These are phyloP conservation scores for Drosophila kanekoi DNA, from an alignment of 2,888 invertebrate species.

Conservation along the genomic window DNA sequence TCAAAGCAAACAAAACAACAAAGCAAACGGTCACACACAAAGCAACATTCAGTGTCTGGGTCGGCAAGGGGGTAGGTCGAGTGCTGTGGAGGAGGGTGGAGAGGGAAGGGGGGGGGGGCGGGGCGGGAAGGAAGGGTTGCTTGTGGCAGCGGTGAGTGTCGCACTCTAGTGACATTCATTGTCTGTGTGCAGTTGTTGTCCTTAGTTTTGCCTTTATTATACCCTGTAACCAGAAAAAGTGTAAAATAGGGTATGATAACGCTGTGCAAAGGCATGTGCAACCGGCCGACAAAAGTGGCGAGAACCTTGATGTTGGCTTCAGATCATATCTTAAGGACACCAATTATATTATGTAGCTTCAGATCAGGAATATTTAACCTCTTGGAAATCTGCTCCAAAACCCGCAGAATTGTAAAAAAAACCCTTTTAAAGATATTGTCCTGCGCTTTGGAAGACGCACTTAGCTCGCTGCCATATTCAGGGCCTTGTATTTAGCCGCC, in stretches of 20 bases:
- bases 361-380: too few species aligned
- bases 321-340: too few species aligned
- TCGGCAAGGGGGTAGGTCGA: too few species aligned
- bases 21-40: conserved; percentile 35
- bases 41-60: conserved; percentile 28
- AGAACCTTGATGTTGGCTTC: too few species aligned
- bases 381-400: too few species aligned
- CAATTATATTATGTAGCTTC: too few species aligned
- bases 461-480: too few species aligned
- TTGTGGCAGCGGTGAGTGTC: background rate
- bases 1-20: conserved; percentile 51
- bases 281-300: too few species aligned
- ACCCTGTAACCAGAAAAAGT: background rate
- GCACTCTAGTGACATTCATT: conserved; percentile 50
- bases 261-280: background rate
- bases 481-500: too few species aligned
- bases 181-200: conserved; percentile 40
- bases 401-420: too few species aligned
- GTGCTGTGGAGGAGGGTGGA: background rate
- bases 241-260: background rate
- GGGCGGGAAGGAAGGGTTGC: background rate
- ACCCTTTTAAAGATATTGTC: too few species aligned
- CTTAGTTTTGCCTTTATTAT: conserved; percentile 7
- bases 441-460: too few species aligned
- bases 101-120: background rate